Conservation (phyloP, 2,113 vertebrate species). For the Bubo bubo region DNA sequence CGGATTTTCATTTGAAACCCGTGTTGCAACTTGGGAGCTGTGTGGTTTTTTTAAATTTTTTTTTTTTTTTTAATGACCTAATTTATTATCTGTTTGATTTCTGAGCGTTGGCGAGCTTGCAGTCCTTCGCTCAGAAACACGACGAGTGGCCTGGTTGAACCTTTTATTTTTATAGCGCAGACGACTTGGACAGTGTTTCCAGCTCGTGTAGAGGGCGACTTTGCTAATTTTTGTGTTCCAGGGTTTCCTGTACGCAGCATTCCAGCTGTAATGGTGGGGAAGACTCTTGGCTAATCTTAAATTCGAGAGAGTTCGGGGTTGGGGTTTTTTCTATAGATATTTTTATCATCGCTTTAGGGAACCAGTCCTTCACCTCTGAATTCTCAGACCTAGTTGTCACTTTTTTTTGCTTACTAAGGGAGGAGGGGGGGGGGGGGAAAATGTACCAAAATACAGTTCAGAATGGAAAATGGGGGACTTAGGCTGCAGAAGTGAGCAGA, state of each 20-base stretch:
- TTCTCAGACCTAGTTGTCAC: neutral
- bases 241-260: neutral
- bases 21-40: neutral
- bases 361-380: neutral
- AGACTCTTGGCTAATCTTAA: neutral
- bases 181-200: neutral
- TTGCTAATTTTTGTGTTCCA: neutral
- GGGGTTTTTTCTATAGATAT: fast-evolving
- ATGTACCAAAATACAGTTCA: neutral
- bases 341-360: neutral
- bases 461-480: neutral
- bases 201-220: fast-evolving
- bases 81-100: neutral
- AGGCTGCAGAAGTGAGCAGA: neutral
- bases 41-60: neutral
- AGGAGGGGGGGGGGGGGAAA: neutral
- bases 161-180: neutral
- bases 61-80: neutral
- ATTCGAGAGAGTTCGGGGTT: neutral
- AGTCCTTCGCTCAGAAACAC: neutral
- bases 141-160: neutral
- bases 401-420: neutral
- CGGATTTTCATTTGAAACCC: conserved; percentile 38
- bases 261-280: neutral
- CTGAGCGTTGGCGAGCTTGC: neutral